Evolutionary conservation across 2,113 vertebrate species (phyloP).

Genomic region (Oceanodroma tethys): DNA sequence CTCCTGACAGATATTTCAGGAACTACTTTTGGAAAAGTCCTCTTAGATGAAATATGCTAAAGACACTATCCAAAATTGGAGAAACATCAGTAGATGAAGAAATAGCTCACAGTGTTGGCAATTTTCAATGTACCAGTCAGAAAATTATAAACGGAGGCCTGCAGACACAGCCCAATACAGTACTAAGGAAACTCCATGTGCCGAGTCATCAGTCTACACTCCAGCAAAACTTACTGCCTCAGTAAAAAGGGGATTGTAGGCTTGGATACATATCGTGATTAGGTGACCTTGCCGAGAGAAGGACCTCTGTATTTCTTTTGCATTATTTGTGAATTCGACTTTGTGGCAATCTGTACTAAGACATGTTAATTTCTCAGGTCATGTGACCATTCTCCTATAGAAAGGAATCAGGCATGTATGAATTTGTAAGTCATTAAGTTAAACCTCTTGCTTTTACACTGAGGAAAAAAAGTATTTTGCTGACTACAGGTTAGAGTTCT

Average conservation of each 20-base stretch:
- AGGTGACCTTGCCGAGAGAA: not conserved
- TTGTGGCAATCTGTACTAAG: not conserved
- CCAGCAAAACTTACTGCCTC: not conserved
- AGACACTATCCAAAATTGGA: not conserved
- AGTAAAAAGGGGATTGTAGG: not conserved
- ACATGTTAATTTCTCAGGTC: not conserved
- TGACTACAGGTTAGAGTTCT: not conserved
- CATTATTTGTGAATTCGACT: not conserved
- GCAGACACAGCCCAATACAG: not conserved
- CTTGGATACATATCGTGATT: not conserved
- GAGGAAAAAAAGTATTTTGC: not conserved
- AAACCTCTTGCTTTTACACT: not conserved
- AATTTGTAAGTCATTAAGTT: not conserved
- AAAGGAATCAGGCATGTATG: not conserved
- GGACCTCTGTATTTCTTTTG: not conserved
- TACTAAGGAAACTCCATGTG: not conserved
- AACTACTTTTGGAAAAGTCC: not conserved
- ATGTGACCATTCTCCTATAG: not conserved
- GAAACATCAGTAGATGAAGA: conserved; percentile 4
- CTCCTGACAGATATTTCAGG: not conserved
- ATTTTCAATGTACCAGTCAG: not conserved
- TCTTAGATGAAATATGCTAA: conserved; percentile 22
- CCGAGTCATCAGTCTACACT: not conserved
- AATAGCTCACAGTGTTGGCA: not conserved
- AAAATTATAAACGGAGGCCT: not conserved